These are phyloP conservation scores for Lordiphosa clarofinis DNA, from an alignment of 1,140 invertebrate species.

Conservation along the genomic window DNA sequence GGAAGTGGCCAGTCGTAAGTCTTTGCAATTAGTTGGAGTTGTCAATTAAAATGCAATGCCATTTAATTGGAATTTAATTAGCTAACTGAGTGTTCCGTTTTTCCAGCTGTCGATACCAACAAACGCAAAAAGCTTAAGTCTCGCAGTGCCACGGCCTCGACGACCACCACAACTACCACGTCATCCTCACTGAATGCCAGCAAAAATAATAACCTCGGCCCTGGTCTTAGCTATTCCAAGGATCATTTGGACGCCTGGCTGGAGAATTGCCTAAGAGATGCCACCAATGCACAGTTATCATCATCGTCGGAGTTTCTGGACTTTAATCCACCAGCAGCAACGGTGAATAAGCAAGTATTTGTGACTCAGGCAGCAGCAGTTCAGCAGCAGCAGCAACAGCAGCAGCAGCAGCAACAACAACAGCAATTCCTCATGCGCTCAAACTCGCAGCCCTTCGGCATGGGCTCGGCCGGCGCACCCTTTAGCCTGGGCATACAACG, in stretches of 20 bases:
- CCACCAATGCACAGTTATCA: slow-evolving; percentile 67
- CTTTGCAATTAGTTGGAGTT: neutral
- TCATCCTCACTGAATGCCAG: slow-evolving; percentile 12
- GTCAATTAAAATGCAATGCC: slow-evolving; percentile 6
- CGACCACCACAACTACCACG: slow-evolving; percentile 12
- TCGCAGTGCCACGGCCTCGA: slow-evolving; percentile 41
- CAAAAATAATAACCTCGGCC: slow-evolving; percentile 25
- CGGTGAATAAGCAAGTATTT: slow-evolving; percentile 30
- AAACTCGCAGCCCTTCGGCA: slow-evolving; percentile 46
- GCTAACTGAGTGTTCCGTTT: slow-evolving; percentile 3
- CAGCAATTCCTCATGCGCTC: slow-evolving; percentile 48
- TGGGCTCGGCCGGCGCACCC: slow-evolving; percentile 45
- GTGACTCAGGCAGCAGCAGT: slow-evolving; percentile 34
- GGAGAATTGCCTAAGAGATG: slow-evolving; percentile 74
- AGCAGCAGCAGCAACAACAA: slow-evolving; percentile 38
- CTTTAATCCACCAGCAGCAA: slow-evolving; percentile 58
- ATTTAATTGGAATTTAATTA: slow-evolving; percentile 4
- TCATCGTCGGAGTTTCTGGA: slow-evolving; percentile 77
- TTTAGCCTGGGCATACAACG: slow-evolving; percentile 74
- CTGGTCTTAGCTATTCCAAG: slow-evolving; percentile 53
- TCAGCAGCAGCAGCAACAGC: slow-evolving; percentile 41
- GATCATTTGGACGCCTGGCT: slow-evolving; percentile 77
- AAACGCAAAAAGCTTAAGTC: slow-evolving; percentile 76
- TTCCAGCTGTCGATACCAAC: slow-evolving; percentile 42
- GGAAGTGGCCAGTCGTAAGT: slow-evolving; percentile 2